These are phyloP conservation scores for Leptinotarsa tumamoca DNA, from an alignment of 2,888 invertebrate genomes.

Conservation along the genomic window DNA sequence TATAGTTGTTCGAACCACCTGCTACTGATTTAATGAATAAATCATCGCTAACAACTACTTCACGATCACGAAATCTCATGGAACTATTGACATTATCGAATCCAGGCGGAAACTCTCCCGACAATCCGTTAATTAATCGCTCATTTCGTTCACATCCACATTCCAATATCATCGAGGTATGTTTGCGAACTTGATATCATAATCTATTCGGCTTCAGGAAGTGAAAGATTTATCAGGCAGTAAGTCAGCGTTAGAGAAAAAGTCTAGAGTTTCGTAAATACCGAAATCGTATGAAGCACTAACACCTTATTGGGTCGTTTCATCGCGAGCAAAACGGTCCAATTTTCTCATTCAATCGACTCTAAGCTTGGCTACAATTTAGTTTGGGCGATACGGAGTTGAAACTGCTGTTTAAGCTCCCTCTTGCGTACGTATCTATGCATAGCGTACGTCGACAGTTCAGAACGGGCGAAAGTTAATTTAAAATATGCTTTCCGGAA, in stretches of 20 bases:
- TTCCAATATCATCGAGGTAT: not conserved
- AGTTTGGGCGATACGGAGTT: slow-evolving; percentile 59
- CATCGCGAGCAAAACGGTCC: slow-evolving; percentile 57
- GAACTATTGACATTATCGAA: too few relatives aligned
- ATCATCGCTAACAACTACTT: too few relatives aligned
- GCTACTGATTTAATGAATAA: too few relatives aligned
- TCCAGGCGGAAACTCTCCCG: too few relatives aligned
- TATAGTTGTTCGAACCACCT: too few relatives aligned
- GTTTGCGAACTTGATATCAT: not conserved
- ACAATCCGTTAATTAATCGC: too few relatives aligned
- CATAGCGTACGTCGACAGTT: slow-evolving; percentile 14
- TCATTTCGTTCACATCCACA: not conserved
- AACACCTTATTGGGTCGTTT: slow-evolving; percentile 62
- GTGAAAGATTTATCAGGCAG: not conserved
- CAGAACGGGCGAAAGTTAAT: slow-evolving; percentile 41
- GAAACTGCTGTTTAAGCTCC: slow-evolving; percentile 56
- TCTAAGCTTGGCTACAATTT: slow-evolving; percentile 59
- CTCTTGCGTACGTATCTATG: slow-evolving; percentile 50
- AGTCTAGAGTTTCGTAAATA: slow-evolving; percentile 38
- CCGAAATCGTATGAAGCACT: slow-evolving; percentile 54
- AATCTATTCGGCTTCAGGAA: not conserved
- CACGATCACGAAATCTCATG: too few relatives aligned
- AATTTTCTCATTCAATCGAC: slow-evolving; percentile 64
- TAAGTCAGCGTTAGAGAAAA: slow-evolving; percentile 9
- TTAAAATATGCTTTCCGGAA: slow-evolving; percentile 45